These are phyloP conservation scores for Colletes latitarsis DNA, from an alignment of 1,140 invertebrate genomes.

Conservation along the genomic window DNA sequence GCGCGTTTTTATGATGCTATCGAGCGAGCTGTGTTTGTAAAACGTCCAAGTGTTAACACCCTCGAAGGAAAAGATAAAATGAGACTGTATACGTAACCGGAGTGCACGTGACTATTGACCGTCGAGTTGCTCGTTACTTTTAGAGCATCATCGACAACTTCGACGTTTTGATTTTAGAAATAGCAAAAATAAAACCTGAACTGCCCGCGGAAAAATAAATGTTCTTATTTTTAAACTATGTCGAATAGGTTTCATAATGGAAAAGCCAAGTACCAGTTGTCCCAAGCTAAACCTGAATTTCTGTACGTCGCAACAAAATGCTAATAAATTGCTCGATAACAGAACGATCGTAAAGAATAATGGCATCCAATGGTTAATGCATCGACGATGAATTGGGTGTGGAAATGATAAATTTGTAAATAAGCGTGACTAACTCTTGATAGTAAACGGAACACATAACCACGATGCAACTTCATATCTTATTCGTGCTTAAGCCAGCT, in stretches of 20 bases:
- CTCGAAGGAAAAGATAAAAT: constrained; percentile 18
- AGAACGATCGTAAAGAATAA: neutral
- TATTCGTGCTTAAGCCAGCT: neutral
- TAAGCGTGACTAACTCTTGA: neutral
- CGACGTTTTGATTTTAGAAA: too few species aligned
- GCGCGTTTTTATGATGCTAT: constrained; percentile 23
- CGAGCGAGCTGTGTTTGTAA: constrained; percentile 12
- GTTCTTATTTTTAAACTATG: too few species aligned
- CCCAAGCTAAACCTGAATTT: too few species aligned
- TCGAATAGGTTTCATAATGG: too few species aligned
- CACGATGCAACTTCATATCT: constrained; percentile 1
- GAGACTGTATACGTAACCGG: neutral
- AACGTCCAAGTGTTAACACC: constrained; percentile 21
- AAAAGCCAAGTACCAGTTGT: too few species aligned
- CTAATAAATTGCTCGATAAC: neutral
- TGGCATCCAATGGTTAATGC: neutral
- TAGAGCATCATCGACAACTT: neutral
- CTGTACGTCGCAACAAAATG: too few species aligned
- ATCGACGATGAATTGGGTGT: neutral
- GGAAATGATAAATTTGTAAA: constrained; percentile 17
- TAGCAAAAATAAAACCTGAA: too few species aligned
- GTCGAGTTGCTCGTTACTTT: neutral
- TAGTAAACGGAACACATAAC: neutral
- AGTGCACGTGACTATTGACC: neutral
- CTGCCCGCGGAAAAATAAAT: too few species aligned